phyloP scores from a whole-genome alignment of 1,140 invertebrate genomes.

The Muscidifurax raptorellus region DNA sequence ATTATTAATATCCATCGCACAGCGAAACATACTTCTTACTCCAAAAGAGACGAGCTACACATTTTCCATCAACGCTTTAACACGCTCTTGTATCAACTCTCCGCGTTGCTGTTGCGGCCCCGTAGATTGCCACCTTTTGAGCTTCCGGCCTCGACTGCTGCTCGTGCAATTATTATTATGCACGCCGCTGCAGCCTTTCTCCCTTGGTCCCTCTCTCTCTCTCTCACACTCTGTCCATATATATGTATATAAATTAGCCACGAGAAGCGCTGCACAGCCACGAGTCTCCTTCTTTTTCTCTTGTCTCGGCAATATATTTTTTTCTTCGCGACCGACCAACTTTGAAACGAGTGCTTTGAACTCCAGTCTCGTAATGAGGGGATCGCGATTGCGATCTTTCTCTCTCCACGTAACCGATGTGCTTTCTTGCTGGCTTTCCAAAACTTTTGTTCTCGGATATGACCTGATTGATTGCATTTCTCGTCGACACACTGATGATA shows the following conservation, averaged over 20 bases:
- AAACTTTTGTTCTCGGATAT: neutral
- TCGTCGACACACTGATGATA: too few species aligned
- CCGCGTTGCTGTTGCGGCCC: slow-evolving; percentile 6
- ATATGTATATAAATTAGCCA: slow-evolving; percentile 18
- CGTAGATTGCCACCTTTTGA: slow-evolving; percentile 35
- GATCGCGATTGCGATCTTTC: neutral
- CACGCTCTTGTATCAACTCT: neutral
- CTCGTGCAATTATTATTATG: slow-evolving; percentile 12
- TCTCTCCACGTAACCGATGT: too few species aligned
- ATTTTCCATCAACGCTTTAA: neutral
- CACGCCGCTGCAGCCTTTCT: neutral
- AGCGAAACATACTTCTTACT: too few species aligned
- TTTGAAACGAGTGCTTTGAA: slow-evolving; percentile 4
- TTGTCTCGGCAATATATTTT: neutral
- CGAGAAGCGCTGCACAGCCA: neutral
- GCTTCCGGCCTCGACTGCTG: slow-evolving; percentile 40
- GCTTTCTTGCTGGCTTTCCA: neutral
- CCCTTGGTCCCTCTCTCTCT: neutral
- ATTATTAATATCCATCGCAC: too few species aligned
- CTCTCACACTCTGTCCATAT: neutral
- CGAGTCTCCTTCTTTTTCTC: neutral
- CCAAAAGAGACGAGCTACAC: neutral
- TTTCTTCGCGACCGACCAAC: neutral
- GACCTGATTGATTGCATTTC: neutral
- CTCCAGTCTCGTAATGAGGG: slow-evolving; percentile 6